These are phyloP conservation scores for Onychorhynchus coronatus DNA, from an alignment of 2,113 vertebrate genomes.

Conservation along the genomic window DNA sequence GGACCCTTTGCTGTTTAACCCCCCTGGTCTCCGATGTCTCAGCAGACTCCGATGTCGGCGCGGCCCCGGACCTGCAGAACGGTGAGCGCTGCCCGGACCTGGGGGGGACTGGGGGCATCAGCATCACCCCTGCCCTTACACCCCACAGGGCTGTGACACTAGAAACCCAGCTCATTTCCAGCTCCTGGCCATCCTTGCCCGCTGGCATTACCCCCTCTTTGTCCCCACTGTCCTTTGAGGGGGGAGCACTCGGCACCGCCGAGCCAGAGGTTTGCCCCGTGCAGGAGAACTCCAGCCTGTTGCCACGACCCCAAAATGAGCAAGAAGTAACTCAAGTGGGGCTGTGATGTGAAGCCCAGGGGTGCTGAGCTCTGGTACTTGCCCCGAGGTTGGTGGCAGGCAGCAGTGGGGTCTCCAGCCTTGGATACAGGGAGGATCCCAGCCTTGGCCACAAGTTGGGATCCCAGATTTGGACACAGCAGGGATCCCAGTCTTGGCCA, in stretches of 20 bases:
- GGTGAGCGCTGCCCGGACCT: background rate
- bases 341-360: background rate
- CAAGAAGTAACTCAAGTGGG: accelerated
- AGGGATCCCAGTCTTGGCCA: background rate
- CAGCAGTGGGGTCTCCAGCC: background rate
- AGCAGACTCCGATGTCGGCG: background rate
- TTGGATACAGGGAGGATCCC: too few relatives aligned
- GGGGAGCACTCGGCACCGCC: accelerated
- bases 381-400: background rate
- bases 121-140: background rate
- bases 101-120: accelerated
- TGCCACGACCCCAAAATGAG: background rate
- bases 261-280: accelerated
- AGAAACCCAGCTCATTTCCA: background rate
- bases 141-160: accelerated
- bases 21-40: background rate
- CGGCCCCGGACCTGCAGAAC: background rate
- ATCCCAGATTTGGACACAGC: too few relatives aligned
- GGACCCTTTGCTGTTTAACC: background rate
- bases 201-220: background rate
- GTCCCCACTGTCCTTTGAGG: background rate
- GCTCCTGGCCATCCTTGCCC: background rate
- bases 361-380: accelerated
- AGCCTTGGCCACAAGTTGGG: too few relatives aligned
- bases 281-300: background rate